Evolutionary conservation across 2,113 vertebrate genomes (phyloP), one percentile per base, ranked within the genome.

Genomic region (Gymnocephalus cernua): DNA sequence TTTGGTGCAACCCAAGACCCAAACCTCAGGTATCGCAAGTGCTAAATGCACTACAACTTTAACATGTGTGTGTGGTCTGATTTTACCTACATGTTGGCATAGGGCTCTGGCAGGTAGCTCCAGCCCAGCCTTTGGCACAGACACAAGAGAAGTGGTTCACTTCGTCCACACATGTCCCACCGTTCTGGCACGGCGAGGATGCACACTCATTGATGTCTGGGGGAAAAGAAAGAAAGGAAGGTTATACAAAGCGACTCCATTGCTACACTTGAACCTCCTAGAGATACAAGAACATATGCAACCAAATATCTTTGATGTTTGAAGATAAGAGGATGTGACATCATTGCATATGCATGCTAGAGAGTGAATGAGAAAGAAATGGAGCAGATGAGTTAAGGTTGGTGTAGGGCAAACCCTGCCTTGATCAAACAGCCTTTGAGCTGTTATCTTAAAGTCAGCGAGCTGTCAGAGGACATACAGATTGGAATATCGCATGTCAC

Each of bases 51-150:
- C 21, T 16, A 48, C 38, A 65, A 54, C 15, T 57, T 8, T 9
- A 57, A 25, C n/a, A 8, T 3, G 18, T 13, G 9, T 71, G 53
- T 78, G 56, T 58, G 78, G 71, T 80, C 50, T 77, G 56, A 57
- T 19, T 68, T 53, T 80, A 94, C 96, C 72, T 92, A 97, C 96
- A 95, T 88, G 95, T 93, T 61, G 93, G 93, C 64, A 94, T 4
- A 0, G 96, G 95, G 78, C 88, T 96, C 77, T 96, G 95, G 88
- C 96, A 97, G 79, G 80, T 94, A 35, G 75, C 79, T 73, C 97
- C 96, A 2, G 95, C 86, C 97, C 97, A 97, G 79, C 95, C 96
- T 71, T 80, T 93, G 51, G 92, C 86, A 77, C 97, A 97, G 48
- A 94, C 75, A 85, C 97, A 97, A 0, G 86, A 93, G 79, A 95